These are phyloP conservation scores for Prionailurus bengalensis DNA, from an alignment of 2,113 vertebrate genomes.

Conservation along the genomic window DNA sequence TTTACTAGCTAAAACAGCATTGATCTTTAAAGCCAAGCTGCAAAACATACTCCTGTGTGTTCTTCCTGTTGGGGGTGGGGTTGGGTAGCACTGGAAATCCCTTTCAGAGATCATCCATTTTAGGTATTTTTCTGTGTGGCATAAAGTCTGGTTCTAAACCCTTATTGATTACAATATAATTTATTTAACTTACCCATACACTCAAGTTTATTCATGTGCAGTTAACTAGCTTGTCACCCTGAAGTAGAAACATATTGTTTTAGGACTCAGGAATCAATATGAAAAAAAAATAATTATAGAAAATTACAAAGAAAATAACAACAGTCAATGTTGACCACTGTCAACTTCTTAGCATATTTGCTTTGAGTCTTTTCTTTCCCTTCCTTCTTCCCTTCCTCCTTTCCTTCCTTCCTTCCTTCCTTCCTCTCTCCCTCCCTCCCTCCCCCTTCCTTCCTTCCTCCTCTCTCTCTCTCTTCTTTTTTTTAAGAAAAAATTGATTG, in stretches of 20 bases:
- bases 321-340: not conserved
- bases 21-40: conserved; percentile 40
- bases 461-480: not conserved
- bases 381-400: fast-evolving
- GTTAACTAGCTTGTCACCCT: not conserved
- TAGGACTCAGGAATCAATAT: not conserved
- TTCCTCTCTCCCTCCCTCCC: not conserved
- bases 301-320: not conserved
- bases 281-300: not conserved
- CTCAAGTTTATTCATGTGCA: not conserved
- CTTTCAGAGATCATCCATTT: not conserved
- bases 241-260: not conserved
- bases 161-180: not conserved
- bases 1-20: not conserved
- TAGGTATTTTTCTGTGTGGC: not conserved
- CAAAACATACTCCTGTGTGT: not conserved
- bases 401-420: fast-evolving
- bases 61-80: not conserved
- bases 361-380: not conserved
- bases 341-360: not conserved
- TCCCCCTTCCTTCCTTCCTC: not conserved
- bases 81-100: too few species aligned
- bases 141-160: not conserved
- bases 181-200: not conserved
- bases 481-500: not conserved